Evolutionary conservation across 1,140 invertebrate genomes (phyloP), one percentile per base, ranked within the genome.

Genomic region (Spodoptera litura): DNA sequence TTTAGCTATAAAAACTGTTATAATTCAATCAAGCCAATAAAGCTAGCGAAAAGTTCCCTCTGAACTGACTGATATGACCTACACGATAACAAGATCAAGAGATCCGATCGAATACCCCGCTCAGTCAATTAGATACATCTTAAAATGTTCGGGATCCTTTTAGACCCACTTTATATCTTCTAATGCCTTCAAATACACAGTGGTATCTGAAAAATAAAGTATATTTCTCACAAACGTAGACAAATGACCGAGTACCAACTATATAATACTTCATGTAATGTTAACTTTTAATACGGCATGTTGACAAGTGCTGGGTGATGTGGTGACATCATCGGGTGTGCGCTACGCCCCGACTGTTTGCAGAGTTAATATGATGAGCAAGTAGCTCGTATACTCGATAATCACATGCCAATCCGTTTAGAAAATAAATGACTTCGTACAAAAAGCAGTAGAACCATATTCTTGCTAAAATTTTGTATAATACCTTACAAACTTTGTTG

Each of bases 271-370:
- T 68, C 11, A 68, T 20, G n/a, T 68, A 52, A 72, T 76, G 76
- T 53, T 80, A 62, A 73, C 38, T 44, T 44, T 44, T 55, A 76
- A 53, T 59, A 61, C 61, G 35, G n/a, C 49, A 72, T 83, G 83
- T 85, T 83, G 83, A 83, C 81, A 82, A 52, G 31, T 20, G 74
- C 66, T 68, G 64, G 86, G 86, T 87, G 83, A 85, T 81, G 61
- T 74, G 85, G 83, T 90, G 88, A 90, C 84, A 88, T 90, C 88
- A 90, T 70, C 81, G 80, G 38, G 31, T 38, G 75, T 64, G 62
- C 61, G 77, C 61, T 56, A 70, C 58, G 75, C 75, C 72, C 68
- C 70, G 73, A 44, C 81, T 85, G 87, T 85, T 85, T 83, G 84
- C 78, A 27, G 58, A 82, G 74, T 81, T 81, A 83, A 87, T 87